phyloP scores from a whole-genome alignment of 2,888 invertebrate genomes.

The Pseudoips prasinana region DNA sequence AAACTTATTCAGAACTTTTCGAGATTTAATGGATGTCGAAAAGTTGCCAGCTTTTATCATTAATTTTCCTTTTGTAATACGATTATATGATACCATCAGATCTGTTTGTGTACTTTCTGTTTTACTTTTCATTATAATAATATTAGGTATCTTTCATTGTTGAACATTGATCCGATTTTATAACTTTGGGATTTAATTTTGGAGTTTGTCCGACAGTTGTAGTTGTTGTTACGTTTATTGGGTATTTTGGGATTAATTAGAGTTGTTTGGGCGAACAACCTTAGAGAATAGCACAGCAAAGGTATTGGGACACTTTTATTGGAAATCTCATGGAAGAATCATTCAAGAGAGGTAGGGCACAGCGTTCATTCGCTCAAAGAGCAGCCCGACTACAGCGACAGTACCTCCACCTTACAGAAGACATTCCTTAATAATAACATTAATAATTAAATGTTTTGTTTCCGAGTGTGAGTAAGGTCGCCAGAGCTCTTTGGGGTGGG shows the following conservation, averaged over 20 bases:
- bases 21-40: constrained; percentile 41
- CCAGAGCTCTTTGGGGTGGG: too few relatives aligned
- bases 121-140: constrained; percentile 40
- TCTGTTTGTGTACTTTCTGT: constrained; percentile 39
- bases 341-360: too few relatives aligned
- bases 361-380: too few relatives aligned
- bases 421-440: too few relatives aligned
- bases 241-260: constrained; percentile 17
- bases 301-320: too few relatives aligned
- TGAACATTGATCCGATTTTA: constrained; percentile 31
- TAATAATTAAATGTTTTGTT: too few relatives aligned
- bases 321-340: too few relatives aligned
- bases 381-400: too few relatives aligned
- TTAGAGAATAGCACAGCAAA: too few relatives aligned
- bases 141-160: constrained; percentile 31
- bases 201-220: constrained; percentile 18
- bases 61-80: constrained; percentile 51
- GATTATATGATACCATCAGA: constrained; percentile 43
- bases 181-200: constrained; percentile 31
- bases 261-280: constrained; percentile 15
- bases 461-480: too few relatives aligned
- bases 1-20: constrained; percentile 35
- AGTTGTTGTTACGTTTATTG: constrained; percentile 24
- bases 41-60: constrained; percentile 45
- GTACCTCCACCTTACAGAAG: too few relatives aligned